Evolutionary conservation across 2,113 vertebrate genomes (phyloP).

Genomic region (Zapus hudsonius): DNA sequence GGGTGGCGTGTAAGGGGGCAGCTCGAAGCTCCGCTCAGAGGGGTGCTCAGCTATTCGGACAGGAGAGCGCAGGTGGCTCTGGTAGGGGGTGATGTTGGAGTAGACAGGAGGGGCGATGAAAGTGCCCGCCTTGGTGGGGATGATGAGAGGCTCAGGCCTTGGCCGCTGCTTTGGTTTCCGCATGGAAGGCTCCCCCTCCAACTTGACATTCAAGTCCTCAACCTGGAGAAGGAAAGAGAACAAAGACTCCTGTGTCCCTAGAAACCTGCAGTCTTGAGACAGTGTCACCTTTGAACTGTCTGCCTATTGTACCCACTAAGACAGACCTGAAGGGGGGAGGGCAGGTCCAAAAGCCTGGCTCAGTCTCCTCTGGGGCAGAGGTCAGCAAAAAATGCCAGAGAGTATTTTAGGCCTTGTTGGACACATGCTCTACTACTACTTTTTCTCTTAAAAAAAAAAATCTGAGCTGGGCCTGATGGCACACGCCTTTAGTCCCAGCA

Average conservation of each 20-base stretch:
- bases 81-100: slow-evolving; percentile 95
- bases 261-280: background rate
- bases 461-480: no score
- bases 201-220: slow-evolving; percentile 84
- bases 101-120: slow-evolving; percentile 95
- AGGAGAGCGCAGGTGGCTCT: slow-evolving; percentile 97
- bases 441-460: background rate
- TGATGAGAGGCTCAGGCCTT: slow-evolving; percentile 96
- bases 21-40: slow-evolving; percentile 88
- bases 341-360: background rate
- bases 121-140: slow-evolving; percentile 94
- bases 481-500: no score
- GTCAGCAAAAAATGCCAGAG: background rate
- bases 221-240: slow-evolving; percentile 72
- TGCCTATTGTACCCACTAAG: background rate
- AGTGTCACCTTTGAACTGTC: background rate
- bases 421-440: background rate
- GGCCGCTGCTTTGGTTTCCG: slow-evolving; percentile 95
- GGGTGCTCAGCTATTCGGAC: slow-evolving; percentile 93
- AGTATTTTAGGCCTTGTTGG: background rate
- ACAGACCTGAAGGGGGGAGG: background rate
- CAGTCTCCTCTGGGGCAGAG: background rate
- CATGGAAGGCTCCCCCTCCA: slow-evolving; percentile 89
- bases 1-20: slow-evolving; percentile 97
- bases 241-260: background rate